Evolutionary conservation across 2,888 invertebrate genomes (phyloP).

Genomic region (Cerastis rubricosa): DNA sequence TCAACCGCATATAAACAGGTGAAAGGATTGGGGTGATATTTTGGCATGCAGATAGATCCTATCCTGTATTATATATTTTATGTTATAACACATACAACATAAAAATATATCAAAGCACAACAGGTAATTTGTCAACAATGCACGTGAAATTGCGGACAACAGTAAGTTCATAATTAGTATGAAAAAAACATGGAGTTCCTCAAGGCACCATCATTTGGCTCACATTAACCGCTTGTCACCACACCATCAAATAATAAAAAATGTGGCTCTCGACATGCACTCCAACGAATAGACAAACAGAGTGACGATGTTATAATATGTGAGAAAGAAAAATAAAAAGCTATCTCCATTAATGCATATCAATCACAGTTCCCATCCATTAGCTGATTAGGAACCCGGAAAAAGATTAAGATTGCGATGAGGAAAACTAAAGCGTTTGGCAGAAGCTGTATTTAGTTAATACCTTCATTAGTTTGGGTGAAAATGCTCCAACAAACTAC

Average conservation of each 20-base stretch:
- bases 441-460: conserved; percentile 37
- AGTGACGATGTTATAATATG: neutral
- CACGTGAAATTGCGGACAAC: neutral
- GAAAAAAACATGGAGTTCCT: neutral
- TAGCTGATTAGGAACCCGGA: conserved; percentile 31
- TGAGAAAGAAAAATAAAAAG: conserved; percentile 3
- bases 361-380: conserved; percentile 45
- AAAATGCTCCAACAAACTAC: neutral
- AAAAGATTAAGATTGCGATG: conserved; percentile 46
- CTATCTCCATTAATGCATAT: conserved; percentile 27
- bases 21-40: neutral
- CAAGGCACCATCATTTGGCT: neutral
- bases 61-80: neutral
- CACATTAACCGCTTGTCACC: neutral
- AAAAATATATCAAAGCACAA: neutral
- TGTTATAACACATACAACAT: no score
- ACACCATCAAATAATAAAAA: neutral
- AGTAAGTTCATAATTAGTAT: neutral
- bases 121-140: neutral
- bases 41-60: no score
- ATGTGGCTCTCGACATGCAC: neutral
- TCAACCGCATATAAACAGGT: neutral
- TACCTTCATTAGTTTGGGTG: conserved; percentile 41
- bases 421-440: conserved; percentile 47
- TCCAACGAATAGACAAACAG: neutral